Conservation (phyloP, 2,888 invertebrate genomes). For the Apodemia zela region DNA sequence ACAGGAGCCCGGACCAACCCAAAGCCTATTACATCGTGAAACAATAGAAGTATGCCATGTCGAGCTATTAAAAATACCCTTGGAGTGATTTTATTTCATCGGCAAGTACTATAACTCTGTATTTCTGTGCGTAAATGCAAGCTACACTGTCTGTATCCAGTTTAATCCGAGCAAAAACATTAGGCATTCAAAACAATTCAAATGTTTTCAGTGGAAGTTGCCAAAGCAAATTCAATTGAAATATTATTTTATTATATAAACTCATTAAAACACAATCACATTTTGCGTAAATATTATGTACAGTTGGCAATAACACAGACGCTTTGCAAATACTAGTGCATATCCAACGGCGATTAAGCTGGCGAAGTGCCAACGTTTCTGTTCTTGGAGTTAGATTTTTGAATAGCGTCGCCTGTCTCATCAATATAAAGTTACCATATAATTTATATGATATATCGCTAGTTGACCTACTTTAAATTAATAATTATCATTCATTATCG, state of each 20-base stretch:
- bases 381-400: conserved; percentile 28
- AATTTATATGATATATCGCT: conserved; percentile 13
- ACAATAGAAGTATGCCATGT: too few relatives aligned
- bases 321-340: conserved; percentile 51
- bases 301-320: conserved; percentile 49
- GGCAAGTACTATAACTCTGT: too few relatives aligned
- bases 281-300: conserved; percentile 37
- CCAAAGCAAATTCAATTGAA: conserved; percentile 4
- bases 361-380: conserved; percentile 43
- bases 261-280: conserved; percentile 27
- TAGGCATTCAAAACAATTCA: too few relatives aligned
- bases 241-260: conserved; percentile 18
- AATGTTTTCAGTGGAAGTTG: neutral
- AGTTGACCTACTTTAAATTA: too few relatives aligned
- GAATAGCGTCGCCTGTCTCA: conserved; percentile 21
- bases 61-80: too few relatives aligned
- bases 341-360: conserved; percentile 54
- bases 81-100: too few relatives aligned
- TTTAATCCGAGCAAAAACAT: too few relatives aligned
- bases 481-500: too few relatives aligned
- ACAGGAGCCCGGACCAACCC: too few relatives aligned
- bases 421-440: conserved; percentile 8
- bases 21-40: too few relatives aligned
- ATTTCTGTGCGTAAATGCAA: too few relatives aligned
- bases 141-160: too few relatives aligned